Evolutionary conservation across 2,888 invertebrate species (phyloP).

Genomic region (Drosophila testacea): DNA sequence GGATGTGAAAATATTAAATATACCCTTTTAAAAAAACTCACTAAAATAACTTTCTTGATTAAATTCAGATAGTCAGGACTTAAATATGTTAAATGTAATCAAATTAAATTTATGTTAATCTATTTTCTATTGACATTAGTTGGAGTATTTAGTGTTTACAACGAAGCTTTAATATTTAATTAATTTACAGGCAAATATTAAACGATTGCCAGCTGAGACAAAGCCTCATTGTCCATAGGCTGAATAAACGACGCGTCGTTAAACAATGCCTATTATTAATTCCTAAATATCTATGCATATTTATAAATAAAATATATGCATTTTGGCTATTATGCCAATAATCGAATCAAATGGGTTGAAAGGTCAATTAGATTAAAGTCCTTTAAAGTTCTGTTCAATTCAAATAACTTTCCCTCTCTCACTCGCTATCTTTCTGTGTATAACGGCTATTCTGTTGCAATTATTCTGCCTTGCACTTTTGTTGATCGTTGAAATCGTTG

Average conservation of each 20-base stretch:
- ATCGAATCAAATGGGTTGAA: background rate
- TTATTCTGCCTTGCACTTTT: slow-evolving; percentile 49
- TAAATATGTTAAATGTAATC: background rate
- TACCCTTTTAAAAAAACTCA: too few relatives aligned
- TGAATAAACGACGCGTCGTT: slow-evolving; percentile 10
- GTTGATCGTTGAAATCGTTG: slow-evolving; percentile 44
- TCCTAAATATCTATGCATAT: background rate
- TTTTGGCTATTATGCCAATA: slow-evolving; percentile 1
- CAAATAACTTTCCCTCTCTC: background rate
- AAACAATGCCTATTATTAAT: slow-evolving; percentile 27
- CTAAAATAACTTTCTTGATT: too few relatives aligned
- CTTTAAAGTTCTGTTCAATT: slow-evolving; percentile 4
- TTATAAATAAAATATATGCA: background rate
- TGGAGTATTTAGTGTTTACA: background rate
- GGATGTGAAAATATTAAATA: too few relatives aligned
- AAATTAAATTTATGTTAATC: slow-evolving; percentile 7
- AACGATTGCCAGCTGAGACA: slow-evolving; percentile 27
- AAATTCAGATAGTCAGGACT: too few relatives aligned
- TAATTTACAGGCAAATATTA: slow-evolving; percentile 27
- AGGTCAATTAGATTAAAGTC: background rate
- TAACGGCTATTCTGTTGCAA: slow-evolving; percentile 32
- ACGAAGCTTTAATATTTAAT: slow-evolving; percentile 35
- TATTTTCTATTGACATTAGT: background rate
- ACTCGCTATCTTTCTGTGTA: background rate
- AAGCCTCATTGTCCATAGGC: slow-evolving; percentile 15